A percentile compares a stretch with the other conserved stretches of the same genome.
Evolutionary conservation across 2,797 vertebrate genomes (phyloP).

Genomic region (Tenualosa thibaudeaui): DNA sequence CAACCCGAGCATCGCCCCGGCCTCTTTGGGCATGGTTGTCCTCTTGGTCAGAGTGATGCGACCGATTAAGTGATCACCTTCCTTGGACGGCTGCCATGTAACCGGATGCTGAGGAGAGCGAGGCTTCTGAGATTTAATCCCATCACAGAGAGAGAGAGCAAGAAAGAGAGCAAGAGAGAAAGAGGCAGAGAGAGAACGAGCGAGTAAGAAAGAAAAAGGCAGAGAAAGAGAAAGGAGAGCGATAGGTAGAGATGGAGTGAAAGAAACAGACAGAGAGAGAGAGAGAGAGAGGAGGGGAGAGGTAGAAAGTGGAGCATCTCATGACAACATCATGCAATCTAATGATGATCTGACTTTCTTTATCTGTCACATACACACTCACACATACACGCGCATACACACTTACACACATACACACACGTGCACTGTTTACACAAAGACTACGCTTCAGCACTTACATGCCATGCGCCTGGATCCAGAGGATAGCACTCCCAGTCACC

Average conservation of each 20-base stretch:
- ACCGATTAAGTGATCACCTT: slow-evolving; percentile 96
- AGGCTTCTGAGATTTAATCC: slow-evolving; percentile 53
- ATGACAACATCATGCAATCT: slow-evolving; percentile 12
- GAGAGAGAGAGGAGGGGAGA: not conserved
- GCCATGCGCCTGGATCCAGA: slow-evolving; percentile 94
- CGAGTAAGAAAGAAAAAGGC: not conserved
- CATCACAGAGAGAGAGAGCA: slow-evolving; percentile 31
- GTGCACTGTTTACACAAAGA: not conserved
- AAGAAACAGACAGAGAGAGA: not conserved
- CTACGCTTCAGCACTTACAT: slow-evolving; percentile 76
- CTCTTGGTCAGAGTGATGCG: slow-evolving; percentile 97
- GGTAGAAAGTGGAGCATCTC: slow-evolving; percentile 8
- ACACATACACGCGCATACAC: slow-evolving; percentile 10
- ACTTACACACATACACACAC: not conserved
- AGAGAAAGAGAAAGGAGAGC: not conserved
- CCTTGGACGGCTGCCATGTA: slow-evolving; percentile 98
- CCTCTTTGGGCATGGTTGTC: slow-evolving; percentile 94
- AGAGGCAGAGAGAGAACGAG: not conserved
- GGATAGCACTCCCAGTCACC: slow-evolving; percentile 97
- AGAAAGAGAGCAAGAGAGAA: not conserved
- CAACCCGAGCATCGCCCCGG: slow-evolving; percentile 90
- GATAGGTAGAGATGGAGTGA: not conserved
- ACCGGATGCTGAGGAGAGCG: slow-evolving; percentile 86
- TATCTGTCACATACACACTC: not conserved
- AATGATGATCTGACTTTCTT: not conserved